Evolutionary conservation across 2,113 vertebrate species (phyloP), one percentile per base, ranked within the genome.

Genomic region (Spea multiplicata): DNA sequence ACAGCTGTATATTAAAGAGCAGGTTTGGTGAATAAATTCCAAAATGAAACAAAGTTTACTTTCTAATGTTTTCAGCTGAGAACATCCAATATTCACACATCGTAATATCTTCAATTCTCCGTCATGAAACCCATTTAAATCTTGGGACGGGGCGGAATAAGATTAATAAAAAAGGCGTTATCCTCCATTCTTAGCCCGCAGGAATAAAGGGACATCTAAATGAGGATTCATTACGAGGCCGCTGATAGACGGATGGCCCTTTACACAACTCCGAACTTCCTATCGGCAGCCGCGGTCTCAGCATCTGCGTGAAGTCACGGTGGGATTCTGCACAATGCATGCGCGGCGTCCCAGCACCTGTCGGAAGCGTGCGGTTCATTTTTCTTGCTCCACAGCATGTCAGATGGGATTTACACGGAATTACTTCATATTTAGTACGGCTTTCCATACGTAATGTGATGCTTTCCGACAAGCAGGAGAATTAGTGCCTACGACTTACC

Each of bases 401-500:
- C 78, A 80, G 71, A 68, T 80, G 78, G 78, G 78, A 80, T 80
- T 74, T 80, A 74, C 52, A 80, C 61, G 71, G 71, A 67, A 74
- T 80, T 80, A 50, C 52, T 74, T 80, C 71, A 66, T 61, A 80
- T 80, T 80, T 74, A 80, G 50, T 74, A 61, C 50, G 61, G 64
- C 64, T 62, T 80, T 71, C 68, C 64, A 61, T 61, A 64, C 45
- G 57, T 65, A 78, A 78, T 78, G 57, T 71, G 61, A 64, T 55
- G 76, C 76, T 61, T 78, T 71, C 30, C 30, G 30, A 30, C 52
- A 55, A 57, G 62, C 44, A 73, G 70, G 68, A 78, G 69, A 79
- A 79, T 73, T 73, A 73, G 52, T 61, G 59, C 55, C 57, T 66
- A 9, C 52, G 48, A 44, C 14, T 66, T 46, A 30, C 44, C 74